phyloP scores from a whole-genome alignment of 1,140 invertebrate species.

The Megathymus violae region DNA sequence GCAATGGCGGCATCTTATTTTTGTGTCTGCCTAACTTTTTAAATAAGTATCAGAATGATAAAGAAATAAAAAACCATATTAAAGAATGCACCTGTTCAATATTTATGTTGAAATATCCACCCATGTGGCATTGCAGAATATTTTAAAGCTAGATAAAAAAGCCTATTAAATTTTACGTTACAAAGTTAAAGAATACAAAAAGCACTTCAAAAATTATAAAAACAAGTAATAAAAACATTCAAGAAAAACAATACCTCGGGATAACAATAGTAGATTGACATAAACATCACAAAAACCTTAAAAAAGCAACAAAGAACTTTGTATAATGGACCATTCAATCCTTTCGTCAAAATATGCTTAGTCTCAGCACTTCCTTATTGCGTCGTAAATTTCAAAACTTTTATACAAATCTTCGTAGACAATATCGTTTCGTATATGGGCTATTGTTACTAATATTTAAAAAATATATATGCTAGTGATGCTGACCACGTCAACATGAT shows the following conservation, averaged over 20 bases:
- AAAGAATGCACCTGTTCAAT: neutral
- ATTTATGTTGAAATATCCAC: neutral
- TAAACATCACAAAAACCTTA: conserved; percentile 64
- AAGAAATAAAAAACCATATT: neutral
- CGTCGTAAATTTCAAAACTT: conserved; percentile 72
- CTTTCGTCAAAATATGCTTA: conserved; percentile 79
- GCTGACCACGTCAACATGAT: neutral
- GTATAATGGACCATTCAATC: conserved; percentile 77
- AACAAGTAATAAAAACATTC: conserved; percentile 68
- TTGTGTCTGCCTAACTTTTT: conserved; percentile 8
- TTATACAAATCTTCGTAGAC: conserved; percentile 61
- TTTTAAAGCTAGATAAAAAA: too few relatives aligned
- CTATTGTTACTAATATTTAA: conserved; percentile 34
- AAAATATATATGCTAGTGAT: conserved; percentile 3
- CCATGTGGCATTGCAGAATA: too few relatives aligned
- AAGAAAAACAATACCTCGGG: conserved; percentile 63
- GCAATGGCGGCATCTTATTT: conserved; percentile 7
- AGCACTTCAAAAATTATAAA: conserved; percentile 67
- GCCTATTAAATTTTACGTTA: too few relatives aligned
- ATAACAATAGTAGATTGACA: conserved; percentile 65
- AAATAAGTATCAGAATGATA: neutral
- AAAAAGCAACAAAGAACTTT: conserved; percentile 68
- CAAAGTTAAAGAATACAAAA: conserved; percentile 46
- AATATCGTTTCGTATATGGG: conserved; percentile 56
- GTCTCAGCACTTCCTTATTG: conserved; percentile 80